Percentiles rank a stretch among this genome's conserved stretches.
Evolutionary conservation across 1,140 invertebrate species (phyloP).

Genomic region (Anthonomus grandis): DNA sequence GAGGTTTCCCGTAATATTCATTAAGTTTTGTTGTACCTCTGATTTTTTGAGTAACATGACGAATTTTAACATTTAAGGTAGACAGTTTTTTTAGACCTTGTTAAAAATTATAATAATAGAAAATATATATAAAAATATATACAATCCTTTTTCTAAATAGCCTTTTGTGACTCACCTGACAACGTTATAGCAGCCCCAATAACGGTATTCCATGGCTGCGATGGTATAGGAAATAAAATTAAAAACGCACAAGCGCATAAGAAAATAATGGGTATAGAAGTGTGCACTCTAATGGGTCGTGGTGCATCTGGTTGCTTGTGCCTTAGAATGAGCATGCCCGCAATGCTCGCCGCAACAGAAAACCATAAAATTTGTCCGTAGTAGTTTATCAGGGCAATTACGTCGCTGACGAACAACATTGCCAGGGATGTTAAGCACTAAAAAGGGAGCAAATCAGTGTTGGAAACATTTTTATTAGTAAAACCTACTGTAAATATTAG

Average conservation of each 20-base stretch:
- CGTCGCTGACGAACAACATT: constrained; percentile 69
- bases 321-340: constrained; percentile 75
- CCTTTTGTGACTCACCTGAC: constrained; percentile 49
- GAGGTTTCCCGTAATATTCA: no score
- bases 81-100: no score
- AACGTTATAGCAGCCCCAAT: constrained; percentile 79
- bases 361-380: constrained; percentile 79
- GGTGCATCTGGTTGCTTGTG: constrained; percentile 67
- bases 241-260: constrained; percentile 79
- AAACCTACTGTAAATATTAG: constrained; percentile 69
- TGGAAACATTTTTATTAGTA: background rate
- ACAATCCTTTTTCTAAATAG: no score
- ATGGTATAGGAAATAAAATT: constrained; percentile 75
- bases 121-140: no score
- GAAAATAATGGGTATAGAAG: constrained; percentile 78
- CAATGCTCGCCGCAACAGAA: constrained; percentile 70
- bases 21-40: no score
- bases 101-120: no score
- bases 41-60: no score
- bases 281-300: constrained; percentile 77
- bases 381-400: constrained; percentile 73
- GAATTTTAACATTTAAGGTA: no score
- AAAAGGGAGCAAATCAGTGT: constrained; percentile 37
- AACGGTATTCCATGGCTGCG: constrained; percentile 73
- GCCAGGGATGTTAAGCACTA: constrained; percentile 69